Evolutionary conservation across 1,140 invertebrate genomes (phyloP).

Genomic region (Euwallacea fornicatus): DNA sequence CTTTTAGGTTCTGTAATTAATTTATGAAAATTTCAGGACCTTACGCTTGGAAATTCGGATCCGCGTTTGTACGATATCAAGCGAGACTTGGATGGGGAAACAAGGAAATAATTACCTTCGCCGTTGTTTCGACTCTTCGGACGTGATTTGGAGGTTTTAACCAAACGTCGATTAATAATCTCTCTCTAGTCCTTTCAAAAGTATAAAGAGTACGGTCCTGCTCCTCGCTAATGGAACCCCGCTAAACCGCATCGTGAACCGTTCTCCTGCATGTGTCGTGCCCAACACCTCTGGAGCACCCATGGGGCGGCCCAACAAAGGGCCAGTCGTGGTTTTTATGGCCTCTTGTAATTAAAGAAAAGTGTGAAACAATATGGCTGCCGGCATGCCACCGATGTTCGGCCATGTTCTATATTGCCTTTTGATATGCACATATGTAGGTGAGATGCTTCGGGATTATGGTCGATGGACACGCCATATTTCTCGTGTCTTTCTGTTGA

Average conservation of each 20-base stretch:
- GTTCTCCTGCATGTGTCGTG: slow-evolving; percentile 18
- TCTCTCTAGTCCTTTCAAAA: background rate
- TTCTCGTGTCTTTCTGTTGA: background rate
- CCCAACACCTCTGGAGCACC: slow-evolving; percentile 31
- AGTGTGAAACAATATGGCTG: slow-evolving; percentile 33
- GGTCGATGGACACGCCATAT: slow-evolving; percentile 8
- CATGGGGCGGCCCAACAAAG: slow-evolving; percentile 29
- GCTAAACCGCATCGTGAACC: slow-evolving; percentile 16
- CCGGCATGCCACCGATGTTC: slow-evolving; percentile 24
- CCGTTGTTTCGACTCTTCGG: background rate
- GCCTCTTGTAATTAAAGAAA: slow-evolving; percentile 35
- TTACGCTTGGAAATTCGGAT: no score
- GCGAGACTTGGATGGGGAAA: no score
- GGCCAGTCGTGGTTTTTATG: slow-evolving; percentile 31
- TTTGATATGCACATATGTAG: slow-evolving; percentile 22
- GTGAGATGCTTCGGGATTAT: slow-evolving; percentile 10
- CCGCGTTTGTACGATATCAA: no score
- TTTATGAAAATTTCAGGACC: no score
- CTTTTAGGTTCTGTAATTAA: no score
- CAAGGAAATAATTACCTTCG: background rate
- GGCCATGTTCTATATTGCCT: slow-evolving; percentile 25
- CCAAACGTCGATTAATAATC: background rate
- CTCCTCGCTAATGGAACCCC: slow-evolving; percentile 15
- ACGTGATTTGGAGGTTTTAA: background rate
- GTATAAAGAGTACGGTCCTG: slow-evolving; percentile 12